Percentiles rank a stretch among this genome's conserved stretches.
Conservation (phyloP, 2,113 vertebrate species). For the Toxotes chatareus region DNA sequence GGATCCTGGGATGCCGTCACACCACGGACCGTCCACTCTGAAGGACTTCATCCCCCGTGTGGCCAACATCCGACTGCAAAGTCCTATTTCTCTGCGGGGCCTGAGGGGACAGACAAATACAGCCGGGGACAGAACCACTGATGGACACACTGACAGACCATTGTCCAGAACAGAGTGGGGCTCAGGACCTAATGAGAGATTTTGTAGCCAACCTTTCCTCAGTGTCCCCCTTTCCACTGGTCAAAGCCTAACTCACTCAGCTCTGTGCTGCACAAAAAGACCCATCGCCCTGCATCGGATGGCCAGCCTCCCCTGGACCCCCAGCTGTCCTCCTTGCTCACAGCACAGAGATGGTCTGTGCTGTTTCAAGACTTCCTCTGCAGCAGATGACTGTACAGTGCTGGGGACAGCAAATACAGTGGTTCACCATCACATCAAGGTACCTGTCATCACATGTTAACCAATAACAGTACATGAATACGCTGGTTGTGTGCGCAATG, state of each 20-base stretch:
- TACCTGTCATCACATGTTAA: conserved; percentile 56
- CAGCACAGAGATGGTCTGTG: conserved; percentile 38
- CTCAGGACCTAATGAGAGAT: conserved; percentile 47
- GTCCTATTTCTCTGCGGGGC: conserved; percentile 81
- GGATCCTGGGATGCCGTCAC: conserved; percentile 73
- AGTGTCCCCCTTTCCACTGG: conserved; percentile 15
- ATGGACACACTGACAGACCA: conserved; percentile 73
- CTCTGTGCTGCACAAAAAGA: conserved; percentile 56
- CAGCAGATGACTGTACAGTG: conserved; percentile 38
- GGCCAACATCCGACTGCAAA: conserved; percentile 88
- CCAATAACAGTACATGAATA: neutral
- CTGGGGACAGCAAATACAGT: conserved; percentile 40
- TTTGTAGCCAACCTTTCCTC: conserved; percentile 54
- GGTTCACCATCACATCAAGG: conserved; percentile 77
- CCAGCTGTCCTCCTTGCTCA: conserved; percentile 29
- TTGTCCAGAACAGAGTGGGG: conserved; percentile 77
- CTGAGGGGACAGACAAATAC: conserved; percentile 84
- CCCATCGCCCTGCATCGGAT: conserved; percentile 73
- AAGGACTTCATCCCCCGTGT: conserved; percentile 90
- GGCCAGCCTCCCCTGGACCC: conserved; percentile 64
- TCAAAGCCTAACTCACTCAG: conserved; percentile 11
- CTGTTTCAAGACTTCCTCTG: conserved; percentile 48
- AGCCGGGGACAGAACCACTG: conserved; percentile 69
- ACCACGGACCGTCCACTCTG: conserved; percentile 84
- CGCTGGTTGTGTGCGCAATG: neutral